These are phyloP conservation scores for Argyrosomus regius DNA, from an alignment of 2,797 vertebrate species.

Conservation along the genomic window DNA sequence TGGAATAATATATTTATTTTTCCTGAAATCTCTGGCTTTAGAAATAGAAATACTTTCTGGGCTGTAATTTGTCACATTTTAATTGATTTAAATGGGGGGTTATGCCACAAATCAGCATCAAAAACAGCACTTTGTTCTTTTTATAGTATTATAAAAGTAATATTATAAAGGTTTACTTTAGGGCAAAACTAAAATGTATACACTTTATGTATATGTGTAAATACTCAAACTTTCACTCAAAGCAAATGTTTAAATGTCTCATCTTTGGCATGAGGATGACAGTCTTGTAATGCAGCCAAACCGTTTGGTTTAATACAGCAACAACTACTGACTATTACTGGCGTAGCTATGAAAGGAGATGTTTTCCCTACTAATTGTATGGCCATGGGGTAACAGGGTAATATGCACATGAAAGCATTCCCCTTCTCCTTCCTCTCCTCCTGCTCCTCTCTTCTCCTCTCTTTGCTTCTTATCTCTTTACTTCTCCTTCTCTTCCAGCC, in stretches of 20 bases:
- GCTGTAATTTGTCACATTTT: neutral
- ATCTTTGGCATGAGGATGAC: slow-evolving; percentile 12
- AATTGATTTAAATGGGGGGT: slow-evolving; percentile 1
- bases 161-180: neutral
- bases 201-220: too few relatives aligned
- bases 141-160: neutral
- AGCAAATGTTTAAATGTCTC: slow-evolving; percentile 11
- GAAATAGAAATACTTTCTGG: neutral
- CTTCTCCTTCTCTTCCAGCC: slow-evolving; percentile 51
- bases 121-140: neutral
- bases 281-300: slow-evolving; percentile 23
- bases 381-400: slow-evolving; percentile 53
- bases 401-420: slow-evolving; percentile 60
- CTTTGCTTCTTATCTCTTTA: slow-evolving; percentile 58
- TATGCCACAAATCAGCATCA: slow-evolving; percentile 2
- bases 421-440: slow-evolving; percentile 31
- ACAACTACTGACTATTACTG: slow-evolving; percentile 50
- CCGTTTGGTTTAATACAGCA: slow-evolving; percentile 39
- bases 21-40: neutral
- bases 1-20: neutral
- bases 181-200: neutral
- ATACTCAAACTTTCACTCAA: neutral
- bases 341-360: slow-evolving; percentile 46
- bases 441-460: slow-evolving; percentile 37
- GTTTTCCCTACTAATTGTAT: slow-evolving; percentile 57